Base-by-base conservation (phyloP, 2,797 vertebrate genomes). In the Alfaro cultratus region DNA sequence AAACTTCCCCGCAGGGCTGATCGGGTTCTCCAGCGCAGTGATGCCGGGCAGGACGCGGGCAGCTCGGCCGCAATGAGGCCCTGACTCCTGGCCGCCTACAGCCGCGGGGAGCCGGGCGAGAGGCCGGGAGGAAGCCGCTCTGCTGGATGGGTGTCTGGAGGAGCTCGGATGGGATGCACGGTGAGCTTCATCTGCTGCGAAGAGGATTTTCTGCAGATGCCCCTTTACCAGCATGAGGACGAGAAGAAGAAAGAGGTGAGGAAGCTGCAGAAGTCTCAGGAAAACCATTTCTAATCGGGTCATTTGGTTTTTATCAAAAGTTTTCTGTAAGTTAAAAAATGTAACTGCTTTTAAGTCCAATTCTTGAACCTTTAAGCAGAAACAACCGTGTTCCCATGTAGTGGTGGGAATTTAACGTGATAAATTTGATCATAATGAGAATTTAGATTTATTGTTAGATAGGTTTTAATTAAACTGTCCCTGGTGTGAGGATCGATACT, bases 131-230 rank as follows among this genome's bases (percentile, higher is more conserved):
- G 49, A 51, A 51, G 49, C 49, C 23, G 53, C 53, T 57, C 36
- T 64, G 34, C 75, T 92, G 92, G 41, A 95, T 95, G 95, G 94
- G 92, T 88, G 49, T 76, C 86, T 77, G 83, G 75, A 57, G 41
- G 82, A 57, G 94, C 92, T 90, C 90, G 89, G 93, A 95, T 96
- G 95, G 91, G 90, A 96, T 97, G 96, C 93, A 96, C 96, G 6
- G 96, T 96, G 95, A 97, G 96, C 85, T 96, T 97, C 87, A 93
- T 96, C 89, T 97, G 96, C 92, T 97, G 96, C 93, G 96, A 97
- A 90, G 96, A 96, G 78, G 95, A 95, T 77, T 94, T 96, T 88
- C 93, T 95, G 88, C 96, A 93, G 88, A 96, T 96, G 96, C 94
- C 94, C 46, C 80, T 85, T 71, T 83, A 91, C 83, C 95, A 91